A percentile compares a stretch with the other conserved stretches of the same genome.
Conservation (phyloP, 2,888 invertebrate species). For the Eugnorisma glareosa region DNA sequence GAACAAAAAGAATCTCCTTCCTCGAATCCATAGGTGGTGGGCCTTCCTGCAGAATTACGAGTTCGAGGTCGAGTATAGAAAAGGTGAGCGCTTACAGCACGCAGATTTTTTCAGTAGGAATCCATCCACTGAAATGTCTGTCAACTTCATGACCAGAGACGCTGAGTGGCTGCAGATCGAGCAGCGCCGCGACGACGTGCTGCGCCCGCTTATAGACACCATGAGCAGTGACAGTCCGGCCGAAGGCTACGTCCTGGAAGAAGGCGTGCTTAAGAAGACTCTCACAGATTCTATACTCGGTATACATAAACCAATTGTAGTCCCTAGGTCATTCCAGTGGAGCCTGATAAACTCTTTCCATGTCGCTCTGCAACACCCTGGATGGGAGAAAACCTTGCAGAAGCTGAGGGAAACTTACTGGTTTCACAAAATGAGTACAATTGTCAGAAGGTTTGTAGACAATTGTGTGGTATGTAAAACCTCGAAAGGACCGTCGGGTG, state of each 20-base stretch:
- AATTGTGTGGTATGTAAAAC: slow-evolving; percentile 58
- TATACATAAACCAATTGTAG: slow-evolving; percentile 17
- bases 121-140: not conserved
- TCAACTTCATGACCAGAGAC: slow-evolving; percentile 12
- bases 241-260: slow-evolving; percentile 8
- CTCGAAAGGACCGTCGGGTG: slow-evolving; percentile 57
- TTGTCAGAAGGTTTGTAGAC: slow-evolving; percentile 22
- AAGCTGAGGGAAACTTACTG: slow-evolving; percentile 30
- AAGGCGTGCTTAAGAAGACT: not conserved
- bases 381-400: slow-evolving; percentile 64
- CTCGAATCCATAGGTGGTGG: slow-evolving; percentile 17
- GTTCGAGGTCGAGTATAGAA: slow-evolving; percentile 19
- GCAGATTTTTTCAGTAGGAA: slow-evolving; percentile 26
- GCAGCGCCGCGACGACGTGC: slow-evolving; percentile 1
- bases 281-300: not conserved
- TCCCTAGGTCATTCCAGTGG: slow-evolving; percentile 61
- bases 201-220: slow-evolving; percentile 3
- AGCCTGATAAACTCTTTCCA: no score
- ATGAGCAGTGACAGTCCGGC: not conserved
- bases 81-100: slow-evolving; percentile 16
- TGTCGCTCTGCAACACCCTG: slow-evolving; percentile 49
- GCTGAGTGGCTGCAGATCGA: slow-evolving; percentile 9
- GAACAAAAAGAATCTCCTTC: slow-evolving; percentile 12
- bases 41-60: slow-evolving; percentile 24
- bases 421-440: slow-evolving; percentile 39